Evolutionary conservation across 2,113 vertebrate genomes (phyloP).

Genomic region (Alces alces): DNA sequence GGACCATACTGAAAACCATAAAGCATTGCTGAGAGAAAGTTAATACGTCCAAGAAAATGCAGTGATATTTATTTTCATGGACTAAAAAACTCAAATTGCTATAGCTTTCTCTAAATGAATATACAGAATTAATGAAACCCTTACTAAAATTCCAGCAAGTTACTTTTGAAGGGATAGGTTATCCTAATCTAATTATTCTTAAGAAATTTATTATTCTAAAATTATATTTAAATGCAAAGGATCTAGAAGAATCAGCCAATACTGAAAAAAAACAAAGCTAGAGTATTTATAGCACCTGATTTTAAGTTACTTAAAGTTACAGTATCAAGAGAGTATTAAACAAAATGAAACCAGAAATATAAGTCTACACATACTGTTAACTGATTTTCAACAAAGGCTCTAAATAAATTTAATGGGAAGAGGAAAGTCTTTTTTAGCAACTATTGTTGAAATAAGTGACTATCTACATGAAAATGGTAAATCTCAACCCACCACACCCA

Average conservation of each 20-base stretch:
- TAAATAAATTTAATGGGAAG: neutral
- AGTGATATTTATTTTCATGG: neutral
- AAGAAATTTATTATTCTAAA: neutral
- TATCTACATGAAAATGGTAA: neutral
- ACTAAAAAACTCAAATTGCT: neutral
- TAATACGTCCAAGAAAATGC: neutral
- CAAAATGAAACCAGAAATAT: neutral
- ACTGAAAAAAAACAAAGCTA: neutral
- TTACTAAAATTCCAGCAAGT: neutral
- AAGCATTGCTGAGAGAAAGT: neutral
- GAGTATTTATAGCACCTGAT: neutral
- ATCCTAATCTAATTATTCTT: neutral
- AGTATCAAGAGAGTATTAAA: neutral
- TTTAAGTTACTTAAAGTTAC: neutral
- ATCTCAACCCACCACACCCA: neutral
- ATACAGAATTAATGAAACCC: neutral
- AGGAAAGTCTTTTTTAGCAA: neutral
- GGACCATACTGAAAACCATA: neutral
- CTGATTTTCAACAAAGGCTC: neutral
- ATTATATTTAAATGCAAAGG: neutral
- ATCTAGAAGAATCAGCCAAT: neutral
- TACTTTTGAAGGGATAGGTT: neutral
- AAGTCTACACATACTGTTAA: neutral
- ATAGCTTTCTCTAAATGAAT: neutral
- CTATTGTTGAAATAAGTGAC: neutral